Evolutionary conservation across 2,888 invertebrate species (phyloP), one percentile per base, ranked within the genome.

Genomic region (Spisula subtruncata): DNA sequence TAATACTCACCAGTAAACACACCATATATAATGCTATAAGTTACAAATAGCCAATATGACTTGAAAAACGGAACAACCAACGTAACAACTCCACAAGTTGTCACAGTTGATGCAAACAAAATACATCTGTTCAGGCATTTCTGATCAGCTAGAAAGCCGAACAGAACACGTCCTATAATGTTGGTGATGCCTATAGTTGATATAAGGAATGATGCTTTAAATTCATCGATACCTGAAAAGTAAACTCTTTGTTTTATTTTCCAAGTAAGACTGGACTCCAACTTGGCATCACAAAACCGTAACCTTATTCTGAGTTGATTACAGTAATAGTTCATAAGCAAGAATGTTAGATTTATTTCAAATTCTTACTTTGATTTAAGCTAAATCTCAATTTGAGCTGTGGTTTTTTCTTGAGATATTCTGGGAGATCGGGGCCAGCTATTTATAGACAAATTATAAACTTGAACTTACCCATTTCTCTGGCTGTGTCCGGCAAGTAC

Each of bases 171-270:
- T 79, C 99, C 99, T 71, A 99, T 96, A 0, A 99, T 99, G 96
- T 99, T 99, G 0, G 98, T 98, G 80, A 99, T 98, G 32, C 99
- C 99, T 94, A 99, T 98, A 1, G 98, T 97, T 0, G 99, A 98
- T 18, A 99, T 97, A 87, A 99, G 97, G 96, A 98, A 98, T 14
- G 98, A 97, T 0, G 98, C 97, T 0, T 90, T 80, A 16, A 91
- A 97, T 96, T 0, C 92, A 85, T 71, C 85, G 25, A 91, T 66
- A 14, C 89, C 90, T 91, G 41, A 41, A 41, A 41, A n/a, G n/a
- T n/a, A n/a, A n/a, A n/a, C n/a, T n/a, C n/a, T n/a, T n/a, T n/a
- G n/a, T n/a, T n/a, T n/a, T n/a, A n/a, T n/a, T n/a, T n/a, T n/a
- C n/a, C n/a, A n/a, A n/a, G n/a, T n/a, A n/a, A n/a, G n/a, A n/a